Evolutionary conservation across 2,888 invertebrate genomes (phyloP).

Genomic region (Rambutsinella grinnellia): DNA sequence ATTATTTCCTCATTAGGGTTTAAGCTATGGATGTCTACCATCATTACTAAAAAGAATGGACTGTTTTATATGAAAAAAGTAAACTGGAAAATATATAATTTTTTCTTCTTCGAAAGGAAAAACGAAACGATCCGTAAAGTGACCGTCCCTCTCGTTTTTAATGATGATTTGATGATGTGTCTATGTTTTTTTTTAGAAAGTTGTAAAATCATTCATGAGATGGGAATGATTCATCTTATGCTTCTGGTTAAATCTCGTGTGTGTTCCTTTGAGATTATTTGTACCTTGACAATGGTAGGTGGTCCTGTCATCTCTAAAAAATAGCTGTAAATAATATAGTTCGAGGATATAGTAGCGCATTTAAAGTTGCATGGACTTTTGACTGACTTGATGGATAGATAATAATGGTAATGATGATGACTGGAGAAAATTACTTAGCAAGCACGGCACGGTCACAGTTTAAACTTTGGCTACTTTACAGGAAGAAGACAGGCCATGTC

Average conservation of each 20-base stretch:
- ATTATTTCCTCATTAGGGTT: constrained; percentile 53
- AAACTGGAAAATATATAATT: background rate
- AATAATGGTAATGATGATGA: constrained; percentile 44
- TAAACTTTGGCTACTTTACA: background rate
- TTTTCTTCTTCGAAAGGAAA: background rate
- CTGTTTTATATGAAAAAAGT: too few relatives aligned
- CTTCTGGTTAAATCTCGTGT: background rate
- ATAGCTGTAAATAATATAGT: background rate
- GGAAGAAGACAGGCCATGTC: constrained; percentile 19
- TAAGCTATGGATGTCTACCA: background rate
- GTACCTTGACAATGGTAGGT: constrained; percentile 46
- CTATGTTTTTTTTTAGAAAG: constrained; percentile 32
- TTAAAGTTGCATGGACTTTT: constrained; percentile 3
- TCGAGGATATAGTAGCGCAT: background rate
- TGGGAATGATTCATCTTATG: background rate
- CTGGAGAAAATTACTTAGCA: constrained; percentile 49
- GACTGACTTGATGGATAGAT: constrained; percentile 25
- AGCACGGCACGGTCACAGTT: background rate
- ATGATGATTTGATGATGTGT: constrained; percentile 47
- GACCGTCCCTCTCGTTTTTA: constrained; percentile 30
- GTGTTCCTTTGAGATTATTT: constrained; percentile 28
- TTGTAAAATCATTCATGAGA: background rate
- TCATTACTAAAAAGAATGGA: background rate
- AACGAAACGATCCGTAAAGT: constrained; percentile 41
- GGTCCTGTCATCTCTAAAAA: constrained; percentile 49